These are phyloP conservation scores for Melanerpes aurifrons DNA, from an alignment of 2,113 vertebrate genomes.

Conservation along the genomic window DNA sequence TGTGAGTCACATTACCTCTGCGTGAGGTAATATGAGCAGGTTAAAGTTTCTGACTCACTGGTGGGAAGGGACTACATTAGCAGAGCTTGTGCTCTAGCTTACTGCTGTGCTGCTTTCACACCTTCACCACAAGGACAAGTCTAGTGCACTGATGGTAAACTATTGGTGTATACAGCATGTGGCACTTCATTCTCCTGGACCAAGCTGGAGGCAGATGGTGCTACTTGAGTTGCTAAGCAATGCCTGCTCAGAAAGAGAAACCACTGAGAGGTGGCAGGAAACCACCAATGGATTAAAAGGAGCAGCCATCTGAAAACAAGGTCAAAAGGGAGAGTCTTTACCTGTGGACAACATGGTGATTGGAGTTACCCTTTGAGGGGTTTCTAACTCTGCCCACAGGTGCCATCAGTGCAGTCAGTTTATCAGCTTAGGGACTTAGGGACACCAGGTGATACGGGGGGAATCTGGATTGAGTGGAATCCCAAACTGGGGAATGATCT, in stretches of 20 bases:
- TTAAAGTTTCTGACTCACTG: neutral
- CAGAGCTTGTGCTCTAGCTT: neutral
- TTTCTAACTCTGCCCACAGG: neutral
- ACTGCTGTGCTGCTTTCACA: neutral
- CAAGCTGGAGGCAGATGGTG: neutral
- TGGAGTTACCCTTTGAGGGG: neutral
- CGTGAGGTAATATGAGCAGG: neutral
- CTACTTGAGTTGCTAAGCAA: neutral
- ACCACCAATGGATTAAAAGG: neutral
- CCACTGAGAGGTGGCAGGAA: neutral
- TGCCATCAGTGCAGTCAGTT: neutral
- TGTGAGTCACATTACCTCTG: neutral
- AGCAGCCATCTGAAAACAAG: neutral
- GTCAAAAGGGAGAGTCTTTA: neutral
- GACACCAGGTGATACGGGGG: neutral
- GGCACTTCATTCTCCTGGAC: neutral
- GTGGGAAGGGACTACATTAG: neutral
- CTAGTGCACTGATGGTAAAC: neutral
- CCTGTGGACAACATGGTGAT: neutral
- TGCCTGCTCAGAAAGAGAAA: neutral
- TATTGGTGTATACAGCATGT: neutral
- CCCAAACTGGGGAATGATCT: neutral
- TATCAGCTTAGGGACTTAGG: rapidly evolving
- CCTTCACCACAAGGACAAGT: neutral
- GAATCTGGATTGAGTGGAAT: neutral